Percentiles rank a stretch among this genome's conserved stretches.
Evolutionary conservation across 2,113 vertebrate species (phyloP).

Genomic region (Capra hircus): DNA sequence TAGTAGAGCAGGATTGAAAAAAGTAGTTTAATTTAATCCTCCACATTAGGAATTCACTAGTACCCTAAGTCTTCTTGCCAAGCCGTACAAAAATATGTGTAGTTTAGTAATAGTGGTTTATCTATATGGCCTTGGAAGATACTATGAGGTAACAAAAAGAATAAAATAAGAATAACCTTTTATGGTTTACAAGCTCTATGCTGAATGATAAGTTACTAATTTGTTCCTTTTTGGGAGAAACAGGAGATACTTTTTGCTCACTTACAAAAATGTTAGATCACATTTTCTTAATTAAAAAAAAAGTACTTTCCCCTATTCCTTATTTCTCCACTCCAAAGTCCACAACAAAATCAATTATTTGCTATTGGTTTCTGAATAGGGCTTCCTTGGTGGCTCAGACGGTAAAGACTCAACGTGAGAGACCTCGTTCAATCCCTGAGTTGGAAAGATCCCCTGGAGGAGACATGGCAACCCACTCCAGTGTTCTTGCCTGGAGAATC

Average conservation of each 20-base stretch:
- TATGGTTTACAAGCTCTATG: not conserved
- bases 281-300: conserved; percentile 8
- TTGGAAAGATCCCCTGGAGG: not conserved
- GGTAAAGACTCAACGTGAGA: not conserved
- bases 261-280: not conserved
- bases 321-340: not conserved
- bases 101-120: conserved; percentile 14
- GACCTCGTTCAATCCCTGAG: not conserved
- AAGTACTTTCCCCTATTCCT: not conserved
- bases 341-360: conserved; percentile 11
- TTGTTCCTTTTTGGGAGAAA: not conserved
- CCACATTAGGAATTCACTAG: not conserved
- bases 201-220: not conserved
- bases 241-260: not conserved
- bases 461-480: not conserved
- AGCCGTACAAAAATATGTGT: not conserved
- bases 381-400: not conserved
- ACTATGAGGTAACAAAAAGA: not conserved
- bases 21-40: not conserved
- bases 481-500: not conserved
- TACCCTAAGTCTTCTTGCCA: not conserved
- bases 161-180: not conserved
- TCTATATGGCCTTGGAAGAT: not conserved
- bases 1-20: not conserved
- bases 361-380: not conserved